Evolutionary conservation across 2,797 vertebrate genomes (phyloP).

Genomic region (Mormyrus hasselquistii): DNA sequence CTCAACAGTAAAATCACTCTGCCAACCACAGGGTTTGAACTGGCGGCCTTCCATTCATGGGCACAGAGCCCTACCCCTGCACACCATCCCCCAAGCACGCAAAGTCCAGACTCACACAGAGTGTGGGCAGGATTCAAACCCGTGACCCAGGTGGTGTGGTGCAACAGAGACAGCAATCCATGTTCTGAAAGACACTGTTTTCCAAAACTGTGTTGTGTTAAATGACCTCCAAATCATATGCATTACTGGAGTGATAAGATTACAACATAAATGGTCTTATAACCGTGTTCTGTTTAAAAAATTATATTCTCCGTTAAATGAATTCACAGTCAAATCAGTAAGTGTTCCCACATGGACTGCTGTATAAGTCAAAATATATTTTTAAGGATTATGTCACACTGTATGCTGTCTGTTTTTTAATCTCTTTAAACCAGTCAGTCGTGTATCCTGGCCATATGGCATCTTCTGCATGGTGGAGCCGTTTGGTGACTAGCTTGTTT

Average conservation of each 20-base stretch:
- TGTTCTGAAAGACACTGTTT: not conserved
- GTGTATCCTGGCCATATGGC: conserved; percentile 22
- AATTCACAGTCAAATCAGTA: not conserved
- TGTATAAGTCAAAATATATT: not conserved
- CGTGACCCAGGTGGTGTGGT: not conserved
- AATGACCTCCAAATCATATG: not conserved
- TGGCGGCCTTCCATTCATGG: not conserved
- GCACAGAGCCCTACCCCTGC: not conserved
- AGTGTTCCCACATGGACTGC: not conserved
- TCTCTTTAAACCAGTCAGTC: conserved; percentile 15
- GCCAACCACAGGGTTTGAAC: not conserved
- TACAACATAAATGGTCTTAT: not conserved
- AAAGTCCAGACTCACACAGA: not conserved
- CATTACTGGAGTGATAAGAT: not conserved
- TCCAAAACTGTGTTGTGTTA: not conserved
- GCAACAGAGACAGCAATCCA: not conserved
- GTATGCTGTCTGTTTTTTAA: conserved; percentile 7
- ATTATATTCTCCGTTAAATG: not conserved
- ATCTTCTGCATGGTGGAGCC: not conserved
- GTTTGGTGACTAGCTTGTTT: not conserved
- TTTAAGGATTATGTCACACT: not conserved
- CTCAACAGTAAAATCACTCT: not conserved
- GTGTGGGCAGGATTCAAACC: not conserved
- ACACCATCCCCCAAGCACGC: not conserved
- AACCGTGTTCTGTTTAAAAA: not conserved